Evolutionary conservation across 1,140 invertebrate species (phyloP).

Genomic region (Zophobas morio): DNA sequence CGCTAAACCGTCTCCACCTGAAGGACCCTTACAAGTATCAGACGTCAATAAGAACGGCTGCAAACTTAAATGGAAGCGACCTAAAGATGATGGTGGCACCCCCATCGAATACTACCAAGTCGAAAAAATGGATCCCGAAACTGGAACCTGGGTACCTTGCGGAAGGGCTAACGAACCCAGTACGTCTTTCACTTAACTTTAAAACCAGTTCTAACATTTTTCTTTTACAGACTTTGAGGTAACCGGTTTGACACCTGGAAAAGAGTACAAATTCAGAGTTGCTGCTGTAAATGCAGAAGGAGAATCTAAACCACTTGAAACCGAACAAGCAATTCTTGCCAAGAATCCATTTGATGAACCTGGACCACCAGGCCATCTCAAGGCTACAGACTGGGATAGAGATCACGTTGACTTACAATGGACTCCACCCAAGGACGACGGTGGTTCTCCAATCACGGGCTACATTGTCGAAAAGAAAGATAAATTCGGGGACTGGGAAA

Average conservation of each 20-base stretch:
- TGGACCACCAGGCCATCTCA: constrained; percentile 90
- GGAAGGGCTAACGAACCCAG: constrained; percentile 85
- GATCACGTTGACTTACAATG: constrained; percentile 93
- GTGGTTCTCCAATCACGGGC: constrained; percentile 88
- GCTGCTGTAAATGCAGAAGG: constrained; percentile 97
- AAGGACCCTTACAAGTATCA: constrained; percentile 91
- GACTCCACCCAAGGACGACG: constrained; percentile 85
- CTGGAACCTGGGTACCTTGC: constrained; percentile 95
- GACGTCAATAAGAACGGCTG: constrained; percentile 95
- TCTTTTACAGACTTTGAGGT: constrained; percentile 80
- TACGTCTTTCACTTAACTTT: constrained; percentile 59
- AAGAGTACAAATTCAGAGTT: constrained; percentile 96
- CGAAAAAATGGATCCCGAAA: constrained; percentile 94
- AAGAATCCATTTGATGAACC: constrained; percentile 98
- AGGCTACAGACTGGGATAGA: constrained; percentile 96
- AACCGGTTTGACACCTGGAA: constrained; percentile 88
- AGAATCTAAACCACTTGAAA: constrained; percentile 93
- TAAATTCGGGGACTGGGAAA: constrained; percentile 95
- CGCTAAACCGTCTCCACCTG: constrained; percentile 90
- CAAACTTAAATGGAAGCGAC: constrained; percentile 94
- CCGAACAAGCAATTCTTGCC: constrained; percentile 88
- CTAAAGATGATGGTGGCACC: constrained; percentile 89
- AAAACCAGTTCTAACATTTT: constrained; percentile 29
- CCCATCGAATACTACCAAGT: constrained; percentile 95
- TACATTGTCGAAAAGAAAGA: constrained; percentile 95